Base-by-base conservation (phyloP, 1,140 invertebrate species). In the Eueides isabella region DNA sequence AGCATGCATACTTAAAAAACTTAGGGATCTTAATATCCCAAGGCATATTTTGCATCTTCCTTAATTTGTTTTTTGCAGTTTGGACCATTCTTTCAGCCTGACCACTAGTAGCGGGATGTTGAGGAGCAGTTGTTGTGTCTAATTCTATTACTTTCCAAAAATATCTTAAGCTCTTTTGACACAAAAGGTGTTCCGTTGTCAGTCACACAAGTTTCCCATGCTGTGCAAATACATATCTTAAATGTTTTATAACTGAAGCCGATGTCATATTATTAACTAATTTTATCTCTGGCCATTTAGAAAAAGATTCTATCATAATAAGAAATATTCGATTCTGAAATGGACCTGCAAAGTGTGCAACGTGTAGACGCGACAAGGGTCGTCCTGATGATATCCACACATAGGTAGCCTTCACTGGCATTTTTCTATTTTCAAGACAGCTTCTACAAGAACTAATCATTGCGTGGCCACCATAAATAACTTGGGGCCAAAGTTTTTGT, bases 261-360 rank as follows among this genome's bases (percentile, higher is more conserved):
- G 73, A 75, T 7, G 67, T 66, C 11, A 29, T 75, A 61, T 75
- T 75, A 64, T 65, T n/a, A n/a, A n/a, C n/a, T n/a, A n/a, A n/a
- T n/a, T n/a, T n/a, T n/a, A n/a, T n/a, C n/a, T n/a, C n/a, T n/a
- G n/a, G n/a, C n/a, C n/a, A n/a, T n/a, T n/a, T n/a, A n/a, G n/a
- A n/a, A n/a, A n/a, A n/a, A n/a, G n/a, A n/a, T n/a, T n/a, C n/a
- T n/a, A n/a, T n/a, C n/a, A n/a, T n/a, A n/a, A n/a, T n/a, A n/a
- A n/a, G n/a, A n/a, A n/a, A n/a, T n/a, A n/a, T n/a, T n/a, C n/a
- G n/a, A n/a, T n/a, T n/a, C n/a, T n/a, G n/a, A 26, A 33, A 75
- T 19, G 73, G 73, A 1, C 67, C 73, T 5, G 73, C 67, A 55
- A 75, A 75, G 11, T 75, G n/a, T n/a, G n/a, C 73, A 65, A 75